phyloP scores from a whole-genome alignment of 2,113 vertebrate species.

The Phylloscopus trochilus region DNA sequence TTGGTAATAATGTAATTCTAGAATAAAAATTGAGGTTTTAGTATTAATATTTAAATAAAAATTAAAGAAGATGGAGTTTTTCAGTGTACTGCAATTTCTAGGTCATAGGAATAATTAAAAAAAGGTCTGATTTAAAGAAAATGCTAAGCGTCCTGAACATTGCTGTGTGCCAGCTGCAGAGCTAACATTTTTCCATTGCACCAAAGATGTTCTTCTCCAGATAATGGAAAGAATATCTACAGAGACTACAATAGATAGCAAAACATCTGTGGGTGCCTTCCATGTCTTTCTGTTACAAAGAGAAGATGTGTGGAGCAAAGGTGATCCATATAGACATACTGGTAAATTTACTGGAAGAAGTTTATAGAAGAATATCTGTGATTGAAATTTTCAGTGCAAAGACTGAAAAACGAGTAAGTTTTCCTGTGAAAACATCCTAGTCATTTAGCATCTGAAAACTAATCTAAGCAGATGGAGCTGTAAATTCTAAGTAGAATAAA shows the following conservation, averaged over 20 bases:
- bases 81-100: not conserved
- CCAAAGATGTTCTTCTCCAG: not conserved
- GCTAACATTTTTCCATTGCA: too few relatives aligned
- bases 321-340: not conserved
- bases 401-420: not conserved
- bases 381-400: not conserved
- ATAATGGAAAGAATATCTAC: not conserved
- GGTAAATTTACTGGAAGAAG: not conserved
- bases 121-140: not conserved
- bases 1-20: not conserved
- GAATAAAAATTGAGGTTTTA: not conserved
- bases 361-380: not conserved
- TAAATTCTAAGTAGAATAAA: not conserved
- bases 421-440: not conserved
- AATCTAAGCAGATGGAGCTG: not conserved
- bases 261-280: not conserved
- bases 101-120: not conserved
- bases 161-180: too few relatives aligned
- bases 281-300: not conserved
- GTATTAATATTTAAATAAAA: not conserved
- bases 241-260: not conserved
- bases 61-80: not conserved
- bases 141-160: not conserved
- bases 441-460: not conserved
- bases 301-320: not conserved